Conservation (phyloP, 2,113 vertebrate genomes). For the Colaptes auratus region DNA sequence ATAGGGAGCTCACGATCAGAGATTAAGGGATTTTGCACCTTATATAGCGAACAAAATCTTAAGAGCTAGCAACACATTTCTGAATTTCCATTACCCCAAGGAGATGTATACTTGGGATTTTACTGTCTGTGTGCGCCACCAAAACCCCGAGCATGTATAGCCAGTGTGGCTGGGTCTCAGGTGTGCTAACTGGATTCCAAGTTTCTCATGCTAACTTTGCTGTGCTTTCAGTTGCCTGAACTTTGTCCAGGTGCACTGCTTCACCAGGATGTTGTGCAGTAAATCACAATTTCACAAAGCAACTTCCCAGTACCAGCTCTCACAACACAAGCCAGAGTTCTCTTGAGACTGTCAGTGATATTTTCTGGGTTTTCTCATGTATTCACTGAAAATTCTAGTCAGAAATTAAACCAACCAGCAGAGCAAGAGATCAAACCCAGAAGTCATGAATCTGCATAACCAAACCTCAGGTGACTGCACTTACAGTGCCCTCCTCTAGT, state of each 20-base stretch:
- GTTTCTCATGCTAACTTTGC: not conserved
- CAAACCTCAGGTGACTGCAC: not conserved
- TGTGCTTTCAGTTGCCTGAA: not conserved
- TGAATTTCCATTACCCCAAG: rapidly evolving
- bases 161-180: not conserved
- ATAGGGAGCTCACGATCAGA: not conserved
- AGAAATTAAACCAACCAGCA: constrained; percentile 25
- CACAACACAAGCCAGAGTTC: not conserved
- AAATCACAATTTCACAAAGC: not conserved
- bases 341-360: not conserved
- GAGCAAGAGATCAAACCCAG: not conserved
- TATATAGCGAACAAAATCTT: not conserved
- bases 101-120: not conserved
- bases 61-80: not conserved
- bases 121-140: not conserved
- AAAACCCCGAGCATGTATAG: rapidly evolving
- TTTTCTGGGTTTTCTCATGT: not conserved
- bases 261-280: not conserved
- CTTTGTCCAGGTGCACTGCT: not conserved
- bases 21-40: not conserved
- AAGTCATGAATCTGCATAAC: not conserved
- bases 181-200: not conserved
- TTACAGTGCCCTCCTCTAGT: not conserved
- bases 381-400: not conserved
- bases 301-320: not conserved